These are phyloP conservation scores for Puffinus mauretanicus DNA, from an alignment of 2,113 vertebrate species.

Conservation along the genomic window DNA sequence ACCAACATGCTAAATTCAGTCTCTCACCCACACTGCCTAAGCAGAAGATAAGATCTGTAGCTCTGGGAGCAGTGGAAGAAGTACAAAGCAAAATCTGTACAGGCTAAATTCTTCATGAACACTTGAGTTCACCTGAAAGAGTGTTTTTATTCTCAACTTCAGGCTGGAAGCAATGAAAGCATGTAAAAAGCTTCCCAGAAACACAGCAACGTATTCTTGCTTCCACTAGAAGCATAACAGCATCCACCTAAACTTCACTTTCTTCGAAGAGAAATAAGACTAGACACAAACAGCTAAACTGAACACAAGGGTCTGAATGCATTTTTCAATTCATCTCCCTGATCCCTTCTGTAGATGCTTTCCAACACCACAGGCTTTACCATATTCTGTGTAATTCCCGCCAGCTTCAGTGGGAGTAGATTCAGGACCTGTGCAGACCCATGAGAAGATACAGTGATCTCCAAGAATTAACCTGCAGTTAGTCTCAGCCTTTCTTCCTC, in stretches of 20 bases:
- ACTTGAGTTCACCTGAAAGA: neutral
- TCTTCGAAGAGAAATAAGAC: neutral
- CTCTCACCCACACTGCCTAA: neutral
- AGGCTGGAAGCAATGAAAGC: neutral
- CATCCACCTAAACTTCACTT: neutral
- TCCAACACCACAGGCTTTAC: neutral
- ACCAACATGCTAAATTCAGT: neutral
- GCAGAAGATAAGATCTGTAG: neutral
- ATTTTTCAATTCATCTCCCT: neutral
- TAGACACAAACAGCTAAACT: neutral
- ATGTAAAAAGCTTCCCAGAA: neutral
- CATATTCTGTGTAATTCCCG: neutral
- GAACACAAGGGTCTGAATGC: neutral
- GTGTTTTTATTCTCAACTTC: neutral
- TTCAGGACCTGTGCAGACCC: neutral
- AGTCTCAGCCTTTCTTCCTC: neutral
- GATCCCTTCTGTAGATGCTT: neutral
- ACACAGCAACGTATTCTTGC: neutral
- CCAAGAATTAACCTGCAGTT: neutral
- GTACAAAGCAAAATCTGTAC: neutral
- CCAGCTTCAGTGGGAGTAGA: neutral
- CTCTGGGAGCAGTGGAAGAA: neutral
- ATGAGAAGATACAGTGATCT: neutral
- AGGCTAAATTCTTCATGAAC: neutral
- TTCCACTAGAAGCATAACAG: neutral